Evolutionary conservation across 2,888 invertebrate species (phyloP), one percentile per base, ranked within the genome.

Genomic region (Cepaea hortensis): DNA sequence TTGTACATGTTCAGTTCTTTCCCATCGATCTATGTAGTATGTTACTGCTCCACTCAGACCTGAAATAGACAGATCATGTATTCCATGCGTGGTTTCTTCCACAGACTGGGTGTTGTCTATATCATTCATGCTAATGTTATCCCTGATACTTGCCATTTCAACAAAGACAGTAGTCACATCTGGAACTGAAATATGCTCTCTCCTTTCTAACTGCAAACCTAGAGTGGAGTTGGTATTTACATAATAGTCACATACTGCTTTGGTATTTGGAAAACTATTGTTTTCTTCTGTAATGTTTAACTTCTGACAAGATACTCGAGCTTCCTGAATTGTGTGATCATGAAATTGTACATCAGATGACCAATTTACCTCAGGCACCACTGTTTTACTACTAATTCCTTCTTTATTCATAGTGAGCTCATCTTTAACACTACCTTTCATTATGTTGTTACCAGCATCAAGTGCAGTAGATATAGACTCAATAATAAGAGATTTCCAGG

Each of bases 21-120:
- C 81, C 81, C 81, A 81, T 20, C 81, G 65, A 20, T 81, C 81
- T 81, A 68, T 68, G 70, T 70, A 65, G 35, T 5, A n/a, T 1
- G 11, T 20, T 20, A 18, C 20, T 15, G 76, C 50, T 20, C 48
- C 76, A 50, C 50, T 76, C n/a, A 68, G 20, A 68, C n/a, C 5
- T n/a, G 13, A 18, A 68, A 3, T 15, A 68, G 68, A 68, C 68
- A 68, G 68, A 68, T 55, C 55, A 1, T 6, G 7, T 55, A 55
- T 11, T 55, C 7, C 11, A 6, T 55, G 55, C 11, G 11, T 11
- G 11, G 6, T 55, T 55, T 55, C 55, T 11, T 55, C 7, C 7
- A 11, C 55, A 55, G 55, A 55, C 6, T 55, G 55, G 11, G 55
- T 55, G 55, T 55, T 55, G 55, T 55, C 55, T 55, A 55, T 11